Conservation (phyloP, 64 coral and sea anemone genomes). For the Porites lutea region DNA sequence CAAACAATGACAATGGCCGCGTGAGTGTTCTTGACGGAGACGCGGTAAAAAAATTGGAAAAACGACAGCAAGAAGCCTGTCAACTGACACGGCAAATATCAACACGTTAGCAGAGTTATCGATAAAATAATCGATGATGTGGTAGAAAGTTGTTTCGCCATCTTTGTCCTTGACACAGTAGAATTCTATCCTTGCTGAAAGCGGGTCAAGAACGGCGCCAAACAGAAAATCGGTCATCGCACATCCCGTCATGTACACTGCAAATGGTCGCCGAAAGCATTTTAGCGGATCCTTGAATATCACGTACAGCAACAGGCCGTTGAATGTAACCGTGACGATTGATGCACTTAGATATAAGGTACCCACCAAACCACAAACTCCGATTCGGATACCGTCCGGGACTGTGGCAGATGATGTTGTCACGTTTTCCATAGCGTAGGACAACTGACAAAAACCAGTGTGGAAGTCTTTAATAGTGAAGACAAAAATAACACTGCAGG, state of each 20-base stretch:
- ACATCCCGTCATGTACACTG: constrained; percentile 32
- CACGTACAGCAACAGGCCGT: constrained; percentile 60
- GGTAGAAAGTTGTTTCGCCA: background rate
- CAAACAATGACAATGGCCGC: background rate
- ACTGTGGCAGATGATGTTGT: background rate
- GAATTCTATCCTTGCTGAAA: constrained; percentile 34
- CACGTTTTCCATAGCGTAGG: background rate
- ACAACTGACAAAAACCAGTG: too few species aligned
- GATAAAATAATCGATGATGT: constrained; percentile 22
- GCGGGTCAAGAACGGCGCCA: constrained; percentile 10
- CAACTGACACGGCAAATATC: constrained; percentile 10
- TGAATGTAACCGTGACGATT: background rate
- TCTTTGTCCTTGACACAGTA: constrained; percentile 7
- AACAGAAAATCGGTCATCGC: constrained; percentile 34
- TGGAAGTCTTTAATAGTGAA: too few species aligned
- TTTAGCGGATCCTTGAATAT: constrained; percentile 57
- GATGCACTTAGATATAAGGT: background rate
- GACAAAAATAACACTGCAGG: too few species aligned
- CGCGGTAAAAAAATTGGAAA: constrained; percentile 50
- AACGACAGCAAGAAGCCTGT: constrained; percentile 28
- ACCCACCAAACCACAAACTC: background rate
- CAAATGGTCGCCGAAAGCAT: constrained; percentile 42
- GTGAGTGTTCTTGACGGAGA: constrained; percentile 2
- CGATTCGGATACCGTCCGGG: background rate
- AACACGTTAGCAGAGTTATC: constrained; percentile 40